These are phyloP conservation scores for Agrypnia vestita DNA, from an alignment of 1,140 invertebrate species.

Conservation along the genomic window DNA sequence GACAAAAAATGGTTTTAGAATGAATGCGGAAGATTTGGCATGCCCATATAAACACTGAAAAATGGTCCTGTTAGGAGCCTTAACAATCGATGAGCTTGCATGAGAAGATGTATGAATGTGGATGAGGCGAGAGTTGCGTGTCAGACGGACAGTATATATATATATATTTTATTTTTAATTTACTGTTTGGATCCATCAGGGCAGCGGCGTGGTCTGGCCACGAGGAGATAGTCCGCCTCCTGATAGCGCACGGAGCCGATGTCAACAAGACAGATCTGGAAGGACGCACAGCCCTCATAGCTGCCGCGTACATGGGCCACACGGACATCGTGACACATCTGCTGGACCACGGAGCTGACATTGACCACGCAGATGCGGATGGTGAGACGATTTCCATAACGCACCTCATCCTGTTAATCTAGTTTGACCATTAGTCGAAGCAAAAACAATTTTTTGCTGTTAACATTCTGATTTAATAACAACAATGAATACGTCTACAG, in stretches of 20 bases:
- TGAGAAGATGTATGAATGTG: no score
- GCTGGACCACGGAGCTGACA: constrained; percentile 87
- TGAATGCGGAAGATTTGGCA: no score
- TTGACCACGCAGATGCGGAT: constrained; percentile 92
- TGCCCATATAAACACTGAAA: no score
- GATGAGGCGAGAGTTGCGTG: no score
- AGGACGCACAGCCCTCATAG: constrained; percentile 92
- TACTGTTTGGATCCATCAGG: constrained; percentile 66
- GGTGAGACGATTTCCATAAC: constrained; percentile 69
- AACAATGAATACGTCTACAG: constrained; percentile 55
- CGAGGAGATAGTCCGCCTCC: constrained; percentile 80
- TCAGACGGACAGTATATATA: no score
- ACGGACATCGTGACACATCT: constrained; percentile 92
- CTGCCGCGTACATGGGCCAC: constrained; percentile 92
- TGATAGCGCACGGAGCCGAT: constrained; percentile 79
- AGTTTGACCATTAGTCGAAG: no score
- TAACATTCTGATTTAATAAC: background rate
- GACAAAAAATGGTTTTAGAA: no score
- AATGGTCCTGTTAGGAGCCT: no score
- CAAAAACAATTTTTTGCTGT: background rate
- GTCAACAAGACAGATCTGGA: constrained; percentile 90
- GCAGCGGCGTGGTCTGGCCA: constrained; percentile 92
- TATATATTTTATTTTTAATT: background rate
- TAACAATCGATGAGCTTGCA: no score
- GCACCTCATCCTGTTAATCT: background rate